phyloP scores from a whole-genome alignment of 2,797 vertebrate species.

The Distichodus sexfasciatus region DNA sequence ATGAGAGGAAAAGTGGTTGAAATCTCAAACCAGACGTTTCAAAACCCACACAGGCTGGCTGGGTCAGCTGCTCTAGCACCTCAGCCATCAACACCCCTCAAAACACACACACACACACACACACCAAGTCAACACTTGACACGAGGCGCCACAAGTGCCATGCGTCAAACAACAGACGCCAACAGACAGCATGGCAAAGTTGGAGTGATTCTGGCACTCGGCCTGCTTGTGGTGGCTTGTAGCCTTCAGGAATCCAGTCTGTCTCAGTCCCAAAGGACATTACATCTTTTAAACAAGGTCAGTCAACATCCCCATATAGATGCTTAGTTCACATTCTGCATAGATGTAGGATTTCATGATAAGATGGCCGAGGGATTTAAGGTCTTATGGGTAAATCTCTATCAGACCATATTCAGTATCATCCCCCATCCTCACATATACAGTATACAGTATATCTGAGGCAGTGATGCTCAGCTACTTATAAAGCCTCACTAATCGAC shows the following conservation, averaged over 20 bases:
- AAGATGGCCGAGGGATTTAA: neutral
- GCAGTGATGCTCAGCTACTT: no score
- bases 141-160: constrained; percentile 52
- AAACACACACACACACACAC: no score
- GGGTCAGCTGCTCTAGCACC: constrained; percentile 66
- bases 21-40: constrained; percentile 59
- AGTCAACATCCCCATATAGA: constrained; percentile 14
- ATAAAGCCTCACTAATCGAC: no score
- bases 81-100: constrained; percentile 52
- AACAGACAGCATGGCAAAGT: constrained; percentile 61
- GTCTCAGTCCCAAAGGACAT: neutral
- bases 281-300: constrained; percentile 12
- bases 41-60: constrained; percentile 54
- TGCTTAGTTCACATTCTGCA: neutral
- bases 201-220: constrained; percentile 54
- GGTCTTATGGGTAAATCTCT: no score
- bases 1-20: constrained; percentile 5
- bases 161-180: constrained; percentile 60
- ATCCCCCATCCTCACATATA: no score
- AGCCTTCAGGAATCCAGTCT: constrained; percentile 3
- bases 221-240: constrained; percentile 2
- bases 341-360: neutral
- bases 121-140: constrained; percentile 65
- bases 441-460: no score
- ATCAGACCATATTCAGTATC: no score